phyloP scores from a whole-genome alignment of 30 jellyfish, hydroid and myxozoan species.

The Nemopilema nomurai region DNA sequence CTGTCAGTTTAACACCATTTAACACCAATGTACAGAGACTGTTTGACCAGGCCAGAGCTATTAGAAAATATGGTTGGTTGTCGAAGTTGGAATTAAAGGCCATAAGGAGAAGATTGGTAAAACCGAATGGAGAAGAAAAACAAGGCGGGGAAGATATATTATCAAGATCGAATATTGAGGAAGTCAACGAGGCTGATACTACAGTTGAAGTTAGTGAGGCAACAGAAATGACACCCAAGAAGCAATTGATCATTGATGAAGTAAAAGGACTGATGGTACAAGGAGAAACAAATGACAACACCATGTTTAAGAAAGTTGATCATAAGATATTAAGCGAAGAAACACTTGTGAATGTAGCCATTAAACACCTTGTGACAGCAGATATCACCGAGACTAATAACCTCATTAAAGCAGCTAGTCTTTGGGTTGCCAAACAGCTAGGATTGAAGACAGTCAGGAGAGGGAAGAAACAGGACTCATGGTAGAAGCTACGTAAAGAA shows the following conservation, averaged over 20 bases:
- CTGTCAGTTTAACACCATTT: no score
- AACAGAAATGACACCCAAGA: not conserved
- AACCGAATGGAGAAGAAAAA: not conserved
- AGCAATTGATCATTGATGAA: not conserved
- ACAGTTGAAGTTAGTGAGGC: not conserved
- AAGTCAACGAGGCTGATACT: not conserved
- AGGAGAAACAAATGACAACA: not conserved
- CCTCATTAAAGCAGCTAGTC: no score
- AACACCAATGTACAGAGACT: no score
- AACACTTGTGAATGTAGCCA: constrained; percentile 2
- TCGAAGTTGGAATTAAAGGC: constrained; percentile 5
- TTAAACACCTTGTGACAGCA: constrained; percentile 6
- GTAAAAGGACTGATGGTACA: not conserved
- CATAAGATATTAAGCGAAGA: not conserved
- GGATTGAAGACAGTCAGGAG: no score
- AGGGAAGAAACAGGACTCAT: no score
- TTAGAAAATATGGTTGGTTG: not conserved
- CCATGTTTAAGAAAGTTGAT: not conserved
- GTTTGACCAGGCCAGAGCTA: not conserved
- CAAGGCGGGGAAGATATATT: not conserved
- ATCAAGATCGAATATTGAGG: not conserved
- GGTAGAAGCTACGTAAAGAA: no score
- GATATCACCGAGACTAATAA: not conserved
- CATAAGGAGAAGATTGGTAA: constrained; percentile 1
- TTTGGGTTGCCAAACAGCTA: no score